Evolutionary conservation across 2,797 vertebrate species (phyloP), one percentile per base, ranked within the genome.

Genomic region (Nasua narica): DNA sequence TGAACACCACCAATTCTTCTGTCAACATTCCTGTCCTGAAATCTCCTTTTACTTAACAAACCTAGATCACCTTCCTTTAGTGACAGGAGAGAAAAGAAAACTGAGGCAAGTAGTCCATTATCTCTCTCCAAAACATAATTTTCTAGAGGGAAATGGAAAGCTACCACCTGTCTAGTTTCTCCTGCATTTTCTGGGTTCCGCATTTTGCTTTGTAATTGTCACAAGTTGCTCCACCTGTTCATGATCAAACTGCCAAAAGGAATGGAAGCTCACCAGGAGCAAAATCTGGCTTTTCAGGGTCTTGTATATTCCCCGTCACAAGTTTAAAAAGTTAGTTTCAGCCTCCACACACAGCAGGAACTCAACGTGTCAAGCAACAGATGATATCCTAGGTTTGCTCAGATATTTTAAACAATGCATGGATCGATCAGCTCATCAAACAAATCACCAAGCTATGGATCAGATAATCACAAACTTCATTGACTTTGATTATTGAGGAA

Each of bases 11-110:
- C 95, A 97, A 94, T 97, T 98, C 98, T 98, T 96, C 96, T 97
- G 98, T 97, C 97, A 98, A 98, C 98, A 98, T 98, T 98, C 98
- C 98, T 98, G 98, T 97, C 95, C 96, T 97, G 96, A 98, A 98
- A 96, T 98, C 98, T 98, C 98, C 81, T 97, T 98, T 97, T 95
- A 97, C 97, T 96, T 90, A 96, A 97, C 97, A 96, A 97, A 96
- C 94, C 92, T 83, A 43, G 78, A 74, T 96, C 97, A 32, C 87
- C 74, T 94, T 88, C 46, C 60, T 81, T 76, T 89, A 27, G 29
- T 15, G 72, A 19, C 14, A 18, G 2, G 29, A 79, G 43, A 25
- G 54, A 87, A 92, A 72, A 81, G 95, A 69, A 94, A 89, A 50
- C 8, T 0, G 13, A 90, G 35, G 56, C n/a, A 70, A 84, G 72